These are phyloP conservation scores for Ataeniobius toweri DNA, from an alignment of 2,797 vertebrate genomes.

Conservation along the genomic window DNA sequence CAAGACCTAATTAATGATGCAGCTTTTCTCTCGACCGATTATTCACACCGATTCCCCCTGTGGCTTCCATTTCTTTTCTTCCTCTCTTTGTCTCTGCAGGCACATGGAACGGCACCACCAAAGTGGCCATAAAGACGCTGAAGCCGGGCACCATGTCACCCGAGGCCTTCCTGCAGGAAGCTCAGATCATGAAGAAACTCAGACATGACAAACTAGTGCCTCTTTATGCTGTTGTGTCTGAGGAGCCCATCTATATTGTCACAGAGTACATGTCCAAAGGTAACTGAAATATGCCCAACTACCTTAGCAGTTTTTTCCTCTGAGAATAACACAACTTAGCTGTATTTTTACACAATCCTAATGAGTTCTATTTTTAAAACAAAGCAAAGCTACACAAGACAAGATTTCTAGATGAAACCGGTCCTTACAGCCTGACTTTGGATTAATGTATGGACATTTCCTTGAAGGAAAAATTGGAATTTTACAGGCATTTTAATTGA, in stretches of 20 bases:
- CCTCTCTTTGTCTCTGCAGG: conserved; percentile 72
- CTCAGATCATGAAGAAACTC: conserved; percentile 97
- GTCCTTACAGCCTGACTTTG: not conserved
- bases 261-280: conserved; percentile 98
- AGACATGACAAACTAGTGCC: conserved; percentile 95
- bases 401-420: not conserved
- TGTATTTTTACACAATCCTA: conserved; percentile 29
- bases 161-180: conserved; percentile 95
- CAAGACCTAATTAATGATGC: conserved; percentile 66
- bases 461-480: conserved; percentile 54
- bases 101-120: conserved; percentile 96
- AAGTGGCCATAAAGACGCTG: conserved; percentile 96
- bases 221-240: conserved; percentile 93
- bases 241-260: conserved; percentile 95
- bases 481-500: conserved; percentile 68
- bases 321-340: conserved; percentile 26
- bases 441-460: conserved; percentile 26
- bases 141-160: conserved; percentile 97
- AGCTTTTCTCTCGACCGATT: conserved; percentile 49
- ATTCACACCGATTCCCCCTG: conserved; percentile 58
- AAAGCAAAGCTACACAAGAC: conserved; percentile 17
- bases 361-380: conserved; percentile 41
- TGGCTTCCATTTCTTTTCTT: conserved; percentile 29
- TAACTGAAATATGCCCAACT: conserved; percentile 80
- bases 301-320: conserved; percentile 2